These are phyloP conservation scores for Malacoraja senta DNA, from an alignment of 2,797 vertebrate genomes.

Conservation along the genomic window DNA sequence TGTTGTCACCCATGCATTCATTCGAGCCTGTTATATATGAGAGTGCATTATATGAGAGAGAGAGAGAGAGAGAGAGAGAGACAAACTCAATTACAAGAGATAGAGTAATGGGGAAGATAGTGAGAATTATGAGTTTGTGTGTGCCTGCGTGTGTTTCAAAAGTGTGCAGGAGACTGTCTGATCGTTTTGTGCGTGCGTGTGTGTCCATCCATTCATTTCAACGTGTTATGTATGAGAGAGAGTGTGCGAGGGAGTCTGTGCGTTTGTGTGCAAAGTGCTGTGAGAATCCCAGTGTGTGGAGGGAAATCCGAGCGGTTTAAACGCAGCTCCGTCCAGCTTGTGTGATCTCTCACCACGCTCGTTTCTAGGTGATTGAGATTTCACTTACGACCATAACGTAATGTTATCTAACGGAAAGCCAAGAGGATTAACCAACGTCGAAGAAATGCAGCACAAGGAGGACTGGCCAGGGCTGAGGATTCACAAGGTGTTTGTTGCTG, in stretches of 20 bases:
- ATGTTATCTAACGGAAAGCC: conserved; percentile 13
- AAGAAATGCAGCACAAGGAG: not conserved
- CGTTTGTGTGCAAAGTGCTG: not conserved
- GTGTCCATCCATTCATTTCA: not conserved
- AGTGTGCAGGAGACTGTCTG: not conserved
- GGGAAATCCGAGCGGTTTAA: not conserved
- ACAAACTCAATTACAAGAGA: no score
- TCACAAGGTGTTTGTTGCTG: not conserved
- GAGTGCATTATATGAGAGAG: not conserved
- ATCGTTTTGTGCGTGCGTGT: not conserved
- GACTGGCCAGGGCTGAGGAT: not conserved
- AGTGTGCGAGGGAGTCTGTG: not conserved
- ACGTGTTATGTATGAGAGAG: not conserved
- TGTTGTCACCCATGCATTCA: no score
- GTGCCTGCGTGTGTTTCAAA: no score
- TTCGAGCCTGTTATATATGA: not conserved
- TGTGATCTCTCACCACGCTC: not conserved
- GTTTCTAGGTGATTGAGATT: not conserved
- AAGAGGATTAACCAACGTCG: conserved; percentile 18
- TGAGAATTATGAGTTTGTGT: no score
- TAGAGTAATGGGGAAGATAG: no score
- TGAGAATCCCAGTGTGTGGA: not conserved
- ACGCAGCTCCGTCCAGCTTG: not conserved
- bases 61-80: not conserved
- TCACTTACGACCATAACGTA: not conserved